Percentiles rank a stretch among this genome's conserved stretches.
Conservation (phyloP, 2,113 vertebrate species). For the Labeo catla region DNA sequence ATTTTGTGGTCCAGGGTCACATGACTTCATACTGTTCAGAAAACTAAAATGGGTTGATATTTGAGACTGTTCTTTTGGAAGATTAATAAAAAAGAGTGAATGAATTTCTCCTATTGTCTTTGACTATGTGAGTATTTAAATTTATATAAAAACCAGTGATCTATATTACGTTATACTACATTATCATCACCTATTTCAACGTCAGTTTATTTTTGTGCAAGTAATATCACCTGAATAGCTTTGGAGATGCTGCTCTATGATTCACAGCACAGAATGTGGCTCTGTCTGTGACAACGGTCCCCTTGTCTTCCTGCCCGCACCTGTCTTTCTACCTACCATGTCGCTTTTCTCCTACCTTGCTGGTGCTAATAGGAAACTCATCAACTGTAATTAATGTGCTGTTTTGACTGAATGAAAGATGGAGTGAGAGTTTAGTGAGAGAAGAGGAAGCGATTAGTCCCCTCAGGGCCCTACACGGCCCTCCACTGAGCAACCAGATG, state of each 20-base stretch:
- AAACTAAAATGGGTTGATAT: too few relatives aligned
- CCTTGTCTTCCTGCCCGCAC: constrained; percentile 52
- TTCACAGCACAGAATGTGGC: constrained; percentile 45
- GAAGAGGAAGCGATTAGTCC: constrained; percentile 54
- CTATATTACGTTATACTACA: not conserved
- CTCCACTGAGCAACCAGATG: constrained; percentile 47
- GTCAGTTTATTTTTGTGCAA: not conserved
- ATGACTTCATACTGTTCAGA: too few relatives aligned
- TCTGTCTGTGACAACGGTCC: not conserved
- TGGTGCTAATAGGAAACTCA: constrained; percentile 61
- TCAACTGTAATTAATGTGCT: constrained; percentile 71
- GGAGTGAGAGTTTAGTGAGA: constrained; percentile 36
- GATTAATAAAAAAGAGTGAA: too few relatives aligned
- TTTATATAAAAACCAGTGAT: not conserved
- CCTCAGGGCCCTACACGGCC: constrained; percentile 1
- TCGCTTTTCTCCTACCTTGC: constrained; percentile 47
- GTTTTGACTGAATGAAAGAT: constrained; percentile 67
- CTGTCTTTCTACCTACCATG: constrained; percentile 53
- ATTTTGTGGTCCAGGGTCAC: too few relatives aligned
- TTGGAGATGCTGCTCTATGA: not conserved
- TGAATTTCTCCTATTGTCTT: too few relatives aligned
- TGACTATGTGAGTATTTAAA: not conserved
- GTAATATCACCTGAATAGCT: not conserved
- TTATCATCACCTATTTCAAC: not conserved
- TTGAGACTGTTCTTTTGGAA: too few relatives aligned